Percentiles rank a stretch among this genome's conserved stretches.
phyloP scores from a whole-genome alignment of 1,140 invertebrate species.

The Drusus annulatus region DNA sequence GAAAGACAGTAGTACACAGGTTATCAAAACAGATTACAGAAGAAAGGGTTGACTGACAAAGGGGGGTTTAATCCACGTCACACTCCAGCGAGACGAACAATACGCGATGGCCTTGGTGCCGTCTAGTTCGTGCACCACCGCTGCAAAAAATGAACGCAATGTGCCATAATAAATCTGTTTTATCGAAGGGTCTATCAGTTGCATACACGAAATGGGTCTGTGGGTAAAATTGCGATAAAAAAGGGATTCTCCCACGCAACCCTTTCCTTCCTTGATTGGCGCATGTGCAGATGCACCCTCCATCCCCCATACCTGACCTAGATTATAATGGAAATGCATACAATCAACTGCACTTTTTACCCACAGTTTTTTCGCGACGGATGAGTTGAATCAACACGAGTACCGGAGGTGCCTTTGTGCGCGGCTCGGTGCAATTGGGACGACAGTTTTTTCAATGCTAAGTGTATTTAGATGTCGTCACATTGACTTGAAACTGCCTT shows the following conservation, averaged over 20 bases:
- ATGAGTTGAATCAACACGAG: constrained; percentile 24
- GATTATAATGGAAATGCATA: constrained; percentile 56
- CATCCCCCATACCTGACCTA: constrained; percentile 54
- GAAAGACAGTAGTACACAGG: constrained; percentile 33
- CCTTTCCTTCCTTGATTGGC: constrained; percentile 57
- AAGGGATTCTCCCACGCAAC: constrained; percentile 57
- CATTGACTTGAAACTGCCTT: constrained; percentile 34
- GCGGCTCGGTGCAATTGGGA: constrained; percentile 17
- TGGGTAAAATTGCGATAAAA: constrained; percentile 55
- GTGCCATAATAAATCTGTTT: constrained; percentile 32
- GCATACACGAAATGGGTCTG: constrained; percentile 44
- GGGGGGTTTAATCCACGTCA: constrained; percentile 25
- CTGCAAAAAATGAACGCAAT: constrained; percentile 31
- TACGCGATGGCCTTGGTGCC: constrained; percentile 8
- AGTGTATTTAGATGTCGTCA: constrained; percentile 30
- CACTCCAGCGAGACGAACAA: constrained; percentile 24
- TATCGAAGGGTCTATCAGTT: constrained; percentile 20
- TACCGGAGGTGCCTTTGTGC: constrained; percentile 23
- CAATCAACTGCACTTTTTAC: constrained; percentile 49
- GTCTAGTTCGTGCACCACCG: background rate
- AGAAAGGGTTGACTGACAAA: constrained; percentile 2
- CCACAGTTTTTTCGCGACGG: constrained; percentile 47
- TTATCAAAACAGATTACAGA: constrained; percentile 41
- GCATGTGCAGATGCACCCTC: constrained; percentile 48
- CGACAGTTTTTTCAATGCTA: too few relatives aligned